These are phyloP conservation scores for Nibea coibor DNA, from an alignment of 2,113 vertebrate genomes.

Conservation along the genomic window DNA sequence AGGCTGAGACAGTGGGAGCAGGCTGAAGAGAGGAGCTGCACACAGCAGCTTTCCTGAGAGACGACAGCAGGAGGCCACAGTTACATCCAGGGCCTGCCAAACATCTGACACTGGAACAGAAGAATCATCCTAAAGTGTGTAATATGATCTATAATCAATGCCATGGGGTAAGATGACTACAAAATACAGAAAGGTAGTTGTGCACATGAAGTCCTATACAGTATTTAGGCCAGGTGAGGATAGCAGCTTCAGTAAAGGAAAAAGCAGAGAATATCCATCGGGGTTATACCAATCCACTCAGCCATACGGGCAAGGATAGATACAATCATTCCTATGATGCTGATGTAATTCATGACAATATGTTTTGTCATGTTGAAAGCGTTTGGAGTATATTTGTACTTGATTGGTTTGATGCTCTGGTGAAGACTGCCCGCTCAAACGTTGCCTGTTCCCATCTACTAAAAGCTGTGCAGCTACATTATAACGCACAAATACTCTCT, in stretches of 20 bases:
- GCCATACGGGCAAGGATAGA: neutral
- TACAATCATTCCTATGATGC: neutral
- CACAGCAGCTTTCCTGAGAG: constrained; percentile 75
- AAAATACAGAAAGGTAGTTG: constrained; percentile 1
- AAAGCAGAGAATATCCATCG: constrained; percentile 9
- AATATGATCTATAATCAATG: neutral
- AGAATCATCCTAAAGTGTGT: neutral
- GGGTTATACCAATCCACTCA: neutral
- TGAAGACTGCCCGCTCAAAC: neutral
- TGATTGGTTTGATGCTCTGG: neutral
- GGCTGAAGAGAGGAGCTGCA: constrained; percentile 51
- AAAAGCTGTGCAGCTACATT: neutral
- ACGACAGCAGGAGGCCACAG: constrained; percentile 55
- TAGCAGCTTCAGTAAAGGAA: constrained; percentile 15
- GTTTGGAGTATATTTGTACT: neutral
- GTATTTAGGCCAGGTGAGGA: neutral
- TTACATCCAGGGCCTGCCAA: constrained; percentile 12
- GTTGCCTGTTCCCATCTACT: neutral
- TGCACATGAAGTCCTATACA: neutral
- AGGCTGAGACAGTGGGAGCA: constrained; percentile 19
- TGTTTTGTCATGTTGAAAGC: neutral
- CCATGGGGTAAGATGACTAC: neutral
- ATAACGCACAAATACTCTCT: neutral
- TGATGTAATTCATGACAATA: neutral
- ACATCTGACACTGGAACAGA: constrained; percentile 11